Conservation (phyloP, 2,113 vertebrate genomes). For the Pseudopipra pipra region DNA sequence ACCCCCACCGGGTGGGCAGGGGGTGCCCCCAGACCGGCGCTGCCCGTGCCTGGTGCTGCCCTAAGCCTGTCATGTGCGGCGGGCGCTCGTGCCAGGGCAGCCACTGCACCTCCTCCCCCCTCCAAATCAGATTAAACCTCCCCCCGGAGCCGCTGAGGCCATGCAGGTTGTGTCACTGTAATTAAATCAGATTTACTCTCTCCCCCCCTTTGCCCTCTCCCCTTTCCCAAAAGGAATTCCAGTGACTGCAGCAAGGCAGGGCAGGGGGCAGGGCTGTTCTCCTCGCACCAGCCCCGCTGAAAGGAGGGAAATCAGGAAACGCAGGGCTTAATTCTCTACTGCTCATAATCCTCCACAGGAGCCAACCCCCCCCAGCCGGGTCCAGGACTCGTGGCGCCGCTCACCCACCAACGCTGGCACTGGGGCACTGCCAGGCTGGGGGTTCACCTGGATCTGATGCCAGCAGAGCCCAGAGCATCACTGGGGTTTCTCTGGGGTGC, state of each 20-base stretch:
- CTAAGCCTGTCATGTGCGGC: slow-evolving; percentile 41
- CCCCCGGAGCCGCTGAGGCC: neutral
- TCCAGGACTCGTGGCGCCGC: rapidly evolving
- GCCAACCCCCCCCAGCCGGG: neutral
- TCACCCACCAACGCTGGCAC: neutral
- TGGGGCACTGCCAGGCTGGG: neutral
- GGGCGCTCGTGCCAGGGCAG: neutral
- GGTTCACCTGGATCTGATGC: neutral
- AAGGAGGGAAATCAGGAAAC: neutral
- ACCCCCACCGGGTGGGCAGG: neutral
- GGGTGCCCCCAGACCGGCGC: neutral
- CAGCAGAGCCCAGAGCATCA: neutral
- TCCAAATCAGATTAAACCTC: slow-evolving; percentile 54
- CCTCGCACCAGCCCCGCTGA: rapidly evolving
- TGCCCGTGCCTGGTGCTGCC: slow-evolving; percentile 34
- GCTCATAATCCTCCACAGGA: neutral
- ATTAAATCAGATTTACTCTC: slow-evolving; percentile 54
- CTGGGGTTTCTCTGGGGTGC: neutral
- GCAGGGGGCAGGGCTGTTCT: neutral
- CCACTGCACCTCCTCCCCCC: neutral
- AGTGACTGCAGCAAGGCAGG: neutral
- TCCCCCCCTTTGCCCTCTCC: neutral
- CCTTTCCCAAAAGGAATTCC: slow-evolving; percentile 15
- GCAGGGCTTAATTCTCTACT: neutral
- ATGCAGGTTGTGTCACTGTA: neutral